Percentiles rank a stretch among this genome's conserved stretches.
phyloP scores from a whole-genome alignment of 2,888 invertebrate species.

The Platycnemis pennipes region DNA sequence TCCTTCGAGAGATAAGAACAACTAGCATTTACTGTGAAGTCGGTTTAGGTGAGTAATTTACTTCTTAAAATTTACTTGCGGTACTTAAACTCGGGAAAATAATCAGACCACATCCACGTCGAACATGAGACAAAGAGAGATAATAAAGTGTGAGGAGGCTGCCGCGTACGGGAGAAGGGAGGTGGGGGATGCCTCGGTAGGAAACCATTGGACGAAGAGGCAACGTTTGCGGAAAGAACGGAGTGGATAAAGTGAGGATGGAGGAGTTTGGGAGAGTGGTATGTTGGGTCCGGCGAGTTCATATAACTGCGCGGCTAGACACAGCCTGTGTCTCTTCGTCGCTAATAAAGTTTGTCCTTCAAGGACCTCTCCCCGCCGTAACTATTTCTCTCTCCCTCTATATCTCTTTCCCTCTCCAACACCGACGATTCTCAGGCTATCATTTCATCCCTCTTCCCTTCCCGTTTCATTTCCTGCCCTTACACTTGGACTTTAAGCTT shows the following conservation, averaged over 20 bases:
- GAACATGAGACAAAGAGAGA: not conserved
- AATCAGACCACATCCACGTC: not conserved
- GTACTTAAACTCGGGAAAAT: not conserved
- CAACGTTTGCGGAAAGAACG: not conserved
- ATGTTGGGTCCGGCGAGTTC: not conserved
- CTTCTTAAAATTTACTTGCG: no score
- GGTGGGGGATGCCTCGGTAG: not conserved
- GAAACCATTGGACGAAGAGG: not conserved
- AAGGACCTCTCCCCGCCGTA: not conserved
- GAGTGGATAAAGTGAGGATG: not conserved
- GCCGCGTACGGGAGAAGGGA: no score
- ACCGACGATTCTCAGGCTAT: not conserved
- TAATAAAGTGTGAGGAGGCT: not conserved
- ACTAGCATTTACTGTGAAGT: no score
- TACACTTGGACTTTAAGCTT: not conserved
- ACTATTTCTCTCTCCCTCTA: not conserved
- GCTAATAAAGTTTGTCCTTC: conserved; percentile 1
- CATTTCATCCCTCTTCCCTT: not conserved
- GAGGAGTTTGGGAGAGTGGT: not conserved
- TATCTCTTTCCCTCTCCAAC: not conserved
- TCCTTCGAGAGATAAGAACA: no score
- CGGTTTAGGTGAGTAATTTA: no score
- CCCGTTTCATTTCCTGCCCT: not conserved
- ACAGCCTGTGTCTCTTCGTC: not conserved
- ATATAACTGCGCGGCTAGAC: not conserved